Conservation (phyloP, 1,140 invertebrate species). For the Phymastichus coffea region DNA sequence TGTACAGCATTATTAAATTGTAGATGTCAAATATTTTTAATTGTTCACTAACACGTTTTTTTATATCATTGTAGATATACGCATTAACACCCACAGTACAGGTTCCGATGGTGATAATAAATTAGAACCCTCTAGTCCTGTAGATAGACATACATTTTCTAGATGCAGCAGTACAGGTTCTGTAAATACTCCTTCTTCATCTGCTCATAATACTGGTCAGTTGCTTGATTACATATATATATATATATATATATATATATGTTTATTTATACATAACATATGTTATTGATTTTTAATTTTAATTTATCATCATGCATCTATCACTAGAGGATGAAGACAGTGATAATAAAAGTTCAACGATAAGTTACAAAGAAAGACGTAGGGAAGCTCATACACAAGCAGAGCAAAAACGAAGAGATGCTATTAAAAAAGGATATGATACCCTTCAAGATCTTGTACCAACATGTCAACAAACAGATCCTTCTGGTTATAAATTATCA, state of each 20-base stretch:
- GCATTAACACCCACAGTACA: not conserved
- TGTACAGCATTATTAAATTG: not conserved
- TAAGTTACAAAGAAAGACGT: constrained; percentile 90
- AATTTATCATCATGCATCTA: not conserved
- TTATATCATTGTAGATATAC: constrained; percentile 4
- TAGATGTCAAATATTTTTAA: not conserved
- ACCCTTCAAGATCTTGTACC: constrained; percentile 89
- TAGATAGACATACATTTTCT: constrained; percentile 69
- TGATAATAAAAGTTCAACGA: constrained; percentile 73
- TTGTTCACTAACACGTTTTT: not conserved
- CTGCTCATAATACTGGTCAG: constrained; percentile 82
- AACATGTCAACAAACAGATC: constrained; percentile 82
- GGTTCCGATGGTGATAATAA: constrained; percentile 58
- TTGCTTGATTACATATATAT: no score
- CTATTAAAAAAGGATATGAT: constrained; percentile 95
- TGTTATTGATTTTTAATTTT: not conserved
- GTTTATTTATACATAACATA: no score
- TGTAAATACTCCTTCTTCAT: constrained; percentile 78
- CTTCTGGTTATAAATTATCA: constrained; percentile 89
- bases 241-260: no score
- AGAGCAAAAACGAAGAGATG: constrained; percentile 95
- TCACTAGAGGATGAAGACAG: constrained; percentile 85
- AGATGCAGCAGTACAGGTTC: constrained; percentile 82
- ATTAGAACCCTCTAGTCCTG: constrained; percentile 67
- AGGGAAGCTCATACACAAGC: constrained; percentile 96